Base-by-base conservation (phyloP, 1,140 invertebrate genomes). In the Eufriesea mexicana region DNA sequence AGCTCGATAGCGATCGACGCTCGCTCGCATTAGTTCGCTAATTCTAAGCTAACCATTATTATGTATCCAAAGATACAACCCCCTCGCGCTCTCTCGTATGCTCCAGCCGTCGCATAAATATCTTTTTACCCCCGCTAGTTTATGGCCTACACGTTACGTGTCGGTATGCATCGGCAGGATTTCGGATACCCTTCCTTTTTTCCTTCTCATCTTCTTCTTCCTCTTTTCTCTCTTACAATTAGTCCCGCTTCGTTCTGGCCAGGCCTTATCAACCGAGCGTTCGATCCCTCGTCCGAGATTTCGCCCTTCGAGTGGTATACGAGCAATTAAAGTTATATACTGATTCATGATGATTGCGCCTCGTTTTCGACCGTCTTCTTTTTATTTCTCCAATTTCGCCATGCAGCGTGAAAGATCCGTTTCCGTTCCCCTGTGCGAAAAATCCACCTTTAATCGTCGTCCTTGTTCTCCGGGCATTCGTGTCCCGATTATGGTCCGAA, bases 41-140 rank as follows among this genome's bases (percentile, higher is more conserved):
- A 90, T 91, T 91, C 86, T 78, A 87, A 89, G 64, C 84, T 84
- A 84, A 85, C 80, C 84, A 78, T 85, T 89, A 90, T 89, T 89
- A 89, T 85, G 45, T 79, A 67, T 68, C 57, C 57, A 57, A 35
- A 84, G 64, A 75, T 87, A 75, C 57, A 49, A 47, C 70, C 71
- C 61, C 64, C 61, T 35, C 68, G 47, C 35, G 35, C n/a, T 25
- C 23, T 28, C 45, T 25, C 25, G 23, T 14, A n/a, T 49, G 7
- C n/a, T n/a, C 47, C n/a, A 59, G 12, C 49, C 79, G 61, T 81
- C 71, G 71, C 42, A 64, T 61, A 54, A 75, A 75, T 81, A 49
- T 67, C 49, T 54, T 42, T 23, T 18, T 66, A 20, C 42, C 61
- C 23, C 45, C 1, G 0, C n/a, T 47, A 64, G 35, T 75, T 81